Evolutionary conservation across 2,888 invertebrate genomes (phyloP), one percentile per base, ranked within the genome.

Genomic region (Mystacides longicornis): DNA sequence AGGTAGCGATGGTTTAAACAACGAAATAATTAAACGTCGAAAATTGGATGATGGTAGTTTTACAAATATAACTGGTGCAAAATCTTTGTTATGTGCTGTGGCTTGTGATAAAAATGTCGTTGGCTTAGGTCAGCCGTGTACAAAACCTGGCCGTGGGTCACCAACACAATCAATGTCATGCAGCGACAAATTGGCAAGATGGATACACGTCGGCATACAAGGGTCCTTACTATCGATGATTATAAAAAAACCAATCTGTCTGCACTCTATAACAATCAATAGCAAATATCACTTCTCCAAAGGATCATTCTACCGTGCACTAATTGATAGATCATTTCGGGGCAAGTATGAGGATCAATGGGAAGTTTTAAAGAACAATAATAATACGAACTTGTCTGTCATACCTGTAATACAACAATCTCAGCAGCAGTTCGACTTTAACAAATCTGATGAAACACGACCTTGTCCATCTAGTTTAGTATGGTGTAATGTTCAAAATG

Each of bases 121-220:
- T 67, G 68, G 77, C 47, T 67, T 83, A 14, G 87, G 90, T 23
- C 82, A 81, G 63, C 78, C 91, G 9, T 78, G 95, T 55, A 93
- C 86, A 1, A 96, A 96, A 71, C 95, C 95, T 23, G 95, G 94
- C 0, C 78, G 93, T 65, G 96, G 96, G 0, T 87, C 91, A 67
- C 84, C 85, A 49, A 95, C 96, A 0, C 69, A 89, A 43, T 93
- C 93, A 9, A 83, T 95, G 64, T 93, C 93, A 0, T 97, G 96
- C 70, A 95, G 93, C 70, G 96, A 97, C 71, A 97, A 97, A 78
- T 74, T 97, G 14, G 84, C 93, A 2, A 85, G 86, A 64, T 97
- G 96, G 96, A 85, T 87, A 66, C 75, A 88, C 58, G 67, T 93
- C 27, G 95, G 96, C 0, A 67, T 92, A 22, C 94, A 91, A 75